phyloP scores from a whole-genome alignment of 2,797 vertebrate genomes.

The Alcedo quadribrachys region DNA sequence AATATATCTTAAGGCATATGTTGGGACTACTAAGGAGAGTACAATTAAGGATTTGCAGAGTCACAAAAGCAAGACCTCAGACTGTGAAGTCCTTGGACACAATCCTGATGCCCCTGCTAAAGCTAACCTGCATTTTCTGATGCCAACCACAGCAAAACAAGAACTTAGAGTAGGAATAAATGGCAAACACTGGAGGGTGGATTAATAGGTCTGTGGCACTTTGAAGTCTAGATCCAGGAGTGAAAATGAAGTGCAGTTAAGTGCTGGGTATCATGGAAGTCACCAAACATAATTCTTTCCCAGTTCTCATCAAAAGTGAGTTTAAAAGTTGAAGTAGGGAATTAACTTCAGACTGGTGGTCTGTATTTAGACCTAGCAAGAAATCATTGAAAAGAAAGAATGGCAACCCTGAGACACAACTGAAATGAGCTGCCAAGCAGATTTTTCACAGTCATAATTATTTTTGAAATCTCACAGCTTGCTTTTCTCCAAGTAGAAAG shows the following conservation, averaged over 20 bases:
- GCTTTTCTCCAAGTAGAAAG: slow-evolving; percentile 60
- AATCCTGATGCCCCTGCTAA: background rate
- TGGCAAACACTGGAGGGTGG: background rate
- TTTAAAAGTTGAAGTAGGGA: slow-evolving; percentile 45
- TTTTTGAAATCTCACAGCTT: slow-evolving; percentile 63
- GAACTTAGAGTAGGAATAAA: background rate
- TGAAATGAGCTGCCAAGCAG: slow-evolving; percentile 52
- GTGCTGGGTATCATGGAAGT: background rate
- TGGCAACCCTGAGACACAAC: slow-evolving; percentile 37
- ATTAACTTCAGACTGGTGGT: slow-evolving; percentile 61
- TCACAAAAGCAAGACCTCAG: background rate
- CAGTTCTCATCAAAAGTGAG: slow-evolving; percentile 22
- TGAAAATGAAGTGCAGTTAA: slow-evolving; percentile 27
- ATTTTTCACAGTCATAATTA: slow-evolving; percentile 67
- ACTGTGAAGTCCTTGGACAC: background rate
- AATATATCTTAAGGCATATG: background rate
- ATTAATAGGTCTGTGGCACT: slow-evolving; percentile 8
- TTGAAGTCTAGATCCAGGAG: slow-evolving; percentile 22
- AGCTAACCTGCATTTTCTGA: background rate
- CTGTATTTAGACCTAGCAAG: slow-evolving; percentile 67
- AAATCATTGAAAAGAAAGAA: slow-evolving; percentile 57
- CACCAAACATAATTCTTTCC: slow-evolving; percentile 25
- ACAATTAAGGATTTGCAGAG: background rate
- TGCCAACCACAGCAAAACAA: slow-evolving; percentile 3
- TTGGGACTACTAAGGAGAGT: background rate